A percentile compares a stretch with the other conserved stretches of the same genome.
phyloP scores from a whole-genome alignment of 2,888 invertebrate genomes.

The Stenchaetothrips biformis region DNA sequence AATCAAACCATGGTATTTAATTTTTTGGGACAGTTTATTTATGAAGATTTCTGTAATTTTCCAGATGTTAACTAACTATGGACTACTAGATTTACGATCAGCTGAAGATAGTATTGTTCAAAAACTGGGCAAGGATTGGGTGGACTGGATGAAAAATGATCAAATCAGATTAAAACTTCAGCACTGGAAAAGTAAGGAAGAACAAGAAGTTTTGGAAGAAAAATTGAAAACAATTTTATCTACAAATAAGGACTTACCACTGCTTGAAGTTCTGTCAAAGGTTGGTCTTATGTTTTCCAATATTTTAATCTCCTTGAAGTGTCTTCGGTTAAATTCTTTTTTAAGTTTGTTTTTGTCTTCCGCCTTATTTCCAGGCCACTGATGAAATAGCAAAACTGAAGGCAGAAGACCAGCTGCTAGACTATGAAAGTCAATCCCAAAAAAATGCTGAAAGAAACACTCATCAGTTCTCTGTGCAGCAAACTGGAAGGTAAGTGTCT shows the following conservation, averaged over 20 bases:
- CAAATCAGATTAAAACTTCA: background rate
- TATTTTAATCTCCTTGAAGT: background rate
- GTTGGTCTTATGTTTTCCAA: background rate
- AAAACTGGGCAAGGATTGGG: background rate
- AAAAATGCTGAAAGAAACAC: background rate
- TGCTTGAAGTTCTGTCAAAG: background rate
- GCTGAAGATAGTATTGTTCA: background rate
- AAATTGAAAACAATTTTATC: background rate
- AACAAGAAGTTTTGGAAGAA: background rate
- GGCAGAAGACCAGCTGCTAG: background rate
- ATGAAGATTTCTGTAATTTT: background rate
- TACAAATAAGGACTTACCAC: background rate
- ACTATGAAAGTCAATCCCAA: background rate
- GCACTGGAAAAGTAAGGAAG: background rate
- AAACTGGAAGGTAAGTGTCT: background rate
- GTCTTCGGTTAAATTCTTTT: background rate
- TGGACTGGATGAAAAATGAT: background rate
- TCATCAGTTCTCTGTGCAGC: background rate
- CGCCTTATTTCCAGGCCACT: background rate
- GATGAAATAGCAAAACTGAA: background rate
- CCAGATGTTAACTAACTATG: conserved; percentile 12
- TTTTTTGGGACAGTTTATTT: background rate
- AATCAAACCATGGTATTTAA: background rate
- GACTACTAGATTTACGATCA: background rate
- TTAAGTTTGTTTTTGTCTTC: background rate